phyloP scores from a whole-genome alignment of 2,797 vertebrate species.

The Rhinichthys osculus region DNA sequence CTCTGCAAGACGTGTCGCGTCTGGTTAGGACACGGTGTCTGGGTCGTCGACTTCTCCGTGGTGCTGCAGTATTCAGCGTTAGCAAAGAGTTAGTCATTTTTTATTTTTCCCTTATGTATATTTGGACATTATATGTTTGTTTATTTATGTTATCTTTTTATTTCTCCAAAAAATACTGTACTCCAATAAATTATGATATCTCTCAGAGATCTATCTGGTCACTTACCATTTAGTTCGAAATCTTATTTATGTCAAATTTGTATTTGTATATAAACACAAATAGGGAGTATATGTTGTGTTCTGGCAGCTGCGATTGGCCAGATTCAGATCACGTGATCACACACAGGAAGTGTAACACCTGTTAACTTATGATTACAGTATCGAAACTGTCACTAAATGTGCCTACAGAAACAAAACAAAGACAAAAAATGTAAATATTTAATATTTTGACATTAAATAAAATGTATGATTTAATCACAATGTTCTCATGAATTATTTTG shows the following conservation, averaged over 20 bases:
- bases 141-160: conserved; percentile 82
- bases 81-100: conserved; percentile 72
- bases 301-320: conserved; percentile 78
- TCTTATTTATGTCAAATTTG: conserved; percentile 79
- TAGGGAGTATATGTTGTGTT: conserved; percentile 64
- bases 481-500: background rate
- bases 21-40: conserved; percentile 26
- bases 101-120: conserved; percentile 87
- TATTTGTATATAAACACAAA: conserved; percentile 69
- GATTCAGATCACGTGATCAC: conserved; percentile 67
- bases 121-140: conserved; percentile 85
- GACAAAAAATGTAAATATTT: conserved; percentile 79
- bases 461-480: conserved; percentile 74
- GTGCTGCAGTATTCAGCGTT: conserved; percentile 77
- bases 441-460: conserved; percentile 79
- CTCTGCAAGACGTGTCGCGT: background rate
- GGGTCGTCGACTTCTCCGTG: conserved; percentile 77
- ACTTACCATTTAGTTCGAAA: conserved; percentile 71
- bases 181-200: conserved; percentile 78
- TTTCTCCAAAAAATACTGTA: conserved; percentile 75
- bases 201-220: conserved; percentile 77
- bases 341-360: conserved; percentile 63
- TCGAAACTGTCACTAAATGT: conserved; percentile 72
- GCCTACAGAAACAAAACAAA: conserved; percentile 66
- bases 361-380: conserved; percentile 78